phyloP scores from a whole-genome alignment of 1,140 invertebrate genomes.

The Formica exsecta region DNA sequence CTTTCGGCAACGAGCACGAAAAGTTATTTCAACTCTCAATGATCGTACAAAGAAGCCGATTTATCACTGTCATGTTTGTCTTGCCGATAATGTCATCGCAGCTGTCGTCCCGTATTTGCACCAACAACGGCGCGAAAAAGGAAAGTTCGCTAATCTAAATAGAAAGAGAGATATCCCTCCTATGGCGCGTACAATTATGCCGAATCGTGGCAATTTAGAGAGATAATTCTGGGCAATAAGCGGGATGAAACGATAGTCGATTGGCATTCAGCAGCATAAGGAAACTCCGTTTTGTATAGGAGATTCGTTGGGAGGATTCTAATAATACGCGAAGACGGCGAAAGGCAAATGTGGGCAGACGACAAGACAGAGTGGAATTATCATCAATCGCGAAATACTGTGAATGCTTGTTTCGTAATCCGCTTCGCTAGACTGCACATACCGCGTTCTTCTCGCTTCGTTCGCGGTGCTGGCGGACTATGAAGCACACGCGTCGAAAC shows the following conservation, averaged over 20 bases:
- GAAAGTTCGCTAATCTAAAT: conserved; percentile 40
- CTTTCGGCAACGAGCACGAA: conserved; percentile 36
- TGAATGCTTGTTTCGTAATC: conserved; percentile 62
- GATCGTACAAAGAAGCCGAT: conserved; percentile 30
- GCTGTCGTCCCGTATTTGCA: conserved; percentile 28
- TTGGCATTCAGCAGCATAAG: conserved; percentile 34
- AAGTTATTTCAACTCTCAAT: background rate
- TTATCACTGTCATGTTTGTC: conserved; percentile 56
- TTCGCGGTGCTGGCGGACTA: conserved; percentile 9
- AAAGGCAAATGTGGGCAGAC: conserved; percentile 66
- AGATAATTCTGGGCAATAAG: conserved; percentile 45
- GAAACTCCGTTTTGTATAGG: background rate
- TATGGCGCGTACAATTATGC: conserved; percentile 1
- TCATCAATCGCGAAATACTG: conserved; percentile 56
- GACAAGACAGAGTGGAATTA: conserved; percentile 49
- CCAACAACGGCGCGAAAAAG: conserved; percentile 15
- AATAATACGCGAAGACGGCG: conserved; percentile 34
- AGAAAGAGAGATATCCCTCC: conserved; percentile 34
- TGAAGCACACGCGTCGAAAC: background rate
- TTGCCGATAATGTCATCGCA: conserved; percentile 41
- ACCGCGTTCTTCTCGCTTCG: conserved; percentile 35
- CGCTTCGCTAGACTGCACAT: conserved; percentile 24
- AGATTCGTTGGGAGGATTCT: conserved; percentile 32
- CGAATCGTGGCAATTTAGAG: conserved; percentile 55
- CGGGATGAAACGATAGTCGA: conserved; percentile 47